A percentile compares a stretch with the other conserved stretches of the same genome.
Conservation (phyloP, 2,888 invertebrate genomes). For the Diogma glabrata region DNA sequence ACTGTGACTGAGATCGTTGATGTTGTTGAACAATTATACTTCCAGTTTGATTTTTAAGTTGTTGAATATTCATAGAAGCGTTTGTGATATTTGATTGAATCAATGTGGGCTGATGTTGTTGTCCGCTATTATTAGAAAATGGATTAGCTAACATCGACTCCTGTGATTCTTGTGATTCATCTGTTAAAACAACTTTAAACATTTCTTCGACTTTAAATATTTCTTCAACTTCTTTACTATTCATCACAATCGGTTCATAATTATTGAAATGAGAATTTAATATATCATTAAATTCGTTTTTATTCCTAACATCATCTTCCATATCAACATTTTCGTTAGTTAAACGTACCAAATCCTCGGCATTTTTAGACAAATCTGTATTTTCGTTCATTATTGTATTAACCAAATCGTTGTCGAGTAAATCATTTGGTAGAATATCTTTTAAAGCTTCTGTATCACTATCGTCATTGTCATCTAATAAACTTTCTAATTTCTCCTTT, state of each 20-base stretch:
- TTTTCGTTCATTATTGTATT: slow-evolving; percentile 56
- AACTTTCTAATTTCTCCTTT: slow-evolving; percentile 10
- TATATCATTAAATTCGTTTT: slow-evolving; percentile 59
- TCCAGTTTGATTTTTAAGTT: slow-evolving; percentile 9
- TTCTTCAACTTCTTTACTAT: slow-evolving; percentile 83
- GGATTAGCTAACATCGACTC: slow-evolving; percentile 43
- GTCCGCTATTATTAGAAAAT: neutral
- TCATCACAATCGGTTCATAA: slow-evolving; percentile 71
- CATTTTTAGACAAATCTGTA: slow-evolving; percentile 29
- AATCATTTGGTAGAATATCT: slow-evolving; percentile 52
- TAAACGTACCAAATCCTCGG: slow-evolving; percentile 7
- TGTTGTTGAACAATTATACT: slow-evolving; percentile 9
- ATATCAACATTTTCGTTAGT: neutral
- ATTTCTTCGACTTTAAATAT: slow-evolving; percentile 86
- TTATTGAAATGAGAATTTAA: slow-evolving; percentile 58
- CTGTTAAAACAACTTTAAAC: slow-evolving; percentile 80
- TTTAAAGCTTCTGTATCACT: slow-evolving; percentile 50
- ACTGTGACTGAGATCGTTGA: slow-evolving; percentile 12
- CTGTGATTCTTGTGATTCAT: slow-evolving; percentile 66
- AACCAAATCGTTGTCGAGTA: slow-evolving; percentile 53
- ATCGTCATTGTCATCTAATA: slow-evolving; percentile 16
- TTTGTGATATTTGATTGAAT: slow-evolving; percentile 8
- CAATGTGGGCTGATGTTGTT: slow-evolving; percentile 9
- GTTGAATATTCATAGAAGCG: slow-evolving; percentile 9
- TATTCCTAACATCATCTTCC: slow-evolving; percentile 24